Conservation (phyloP, 2,113 vertebrate genomes). For the Trematocara unimaculatum region DNA sequence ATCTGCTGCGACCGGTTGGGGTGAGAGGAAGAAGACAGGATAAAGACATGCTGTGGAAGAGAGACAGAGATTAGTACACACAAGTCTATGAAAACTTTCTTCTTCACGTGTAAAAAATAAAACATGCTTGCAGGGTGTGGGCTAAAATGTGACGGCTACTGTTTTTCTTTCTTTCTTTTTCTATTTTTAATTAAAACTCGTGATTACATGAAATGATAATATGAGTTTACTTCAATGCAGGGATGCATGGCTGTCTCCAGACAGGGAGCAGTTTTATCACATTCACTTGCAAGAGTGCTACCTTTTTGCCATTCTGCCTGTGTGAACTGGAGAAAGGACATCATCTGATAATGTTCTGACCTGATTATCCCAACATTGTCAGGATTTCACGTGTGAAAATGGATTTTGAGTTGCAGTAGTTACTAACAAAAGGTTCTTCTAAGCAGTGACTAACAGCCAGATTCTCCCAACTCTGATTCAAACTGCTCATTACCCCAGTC, state of each 20-base stretch:
- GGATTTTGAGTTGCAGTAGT: background rate
- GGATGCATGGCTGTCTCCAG: background rate
- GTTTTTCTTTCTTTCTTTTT: background rate
- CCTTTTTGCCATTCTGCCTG: background rate
- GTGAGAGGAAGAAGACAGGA: fast-evolving
- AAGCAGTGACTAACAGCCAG: background rate
- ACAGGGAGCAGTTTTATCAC: background rate
- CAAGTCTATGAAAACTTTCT: background rate
- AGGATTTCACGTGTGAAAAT: background rate
- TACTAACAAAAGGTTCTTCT: background rate
- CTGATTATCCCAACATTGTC: background rate
- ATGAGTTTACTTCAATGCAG: background rate
- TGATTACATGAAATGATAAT: background rate
- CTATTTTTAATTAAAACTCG: background rate
- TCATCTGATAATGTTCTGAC: background rate
- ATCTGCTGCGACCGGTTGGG: fast-evolving
- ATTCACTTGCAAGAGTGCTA: background rate
- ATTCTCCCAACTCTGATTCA: background rate
- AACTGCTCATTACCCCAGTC: background rate
- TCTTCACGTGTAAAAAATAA: background rate
- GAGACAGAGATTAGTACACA: fast-evolving
- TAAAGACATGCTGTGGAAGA: background rate
- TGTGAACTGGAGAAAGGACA: background rate
- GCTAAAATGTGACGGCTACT: background rate
- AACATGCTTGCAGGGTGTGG: background rate